phyloP scores from a whole-genome alignment of 2,113 vertebrate genomes.

The Grantiella picta region DNA sequence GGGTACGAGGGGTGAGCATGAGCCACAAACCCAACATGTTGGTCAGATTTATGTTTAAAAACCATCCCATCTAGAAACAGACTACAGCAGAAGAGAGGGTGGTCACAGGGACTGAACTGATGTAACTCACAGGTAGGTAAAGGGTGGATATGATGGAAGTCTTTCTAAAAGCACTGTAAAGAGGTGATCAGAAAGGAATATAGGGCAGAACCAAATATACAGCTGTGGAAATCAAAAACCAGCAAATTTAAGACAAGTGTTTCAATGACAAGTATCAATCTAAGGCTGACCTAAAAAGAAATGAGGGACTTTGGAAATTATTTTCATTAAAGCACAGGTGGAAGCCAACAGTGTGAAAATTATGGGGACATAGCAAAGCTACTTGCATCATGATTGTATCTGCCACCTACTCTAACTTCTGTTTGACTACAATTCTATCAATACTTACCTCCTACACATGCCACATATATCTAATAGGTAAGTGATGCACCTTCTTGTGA shows the following conservation, averaged over 20 bases:
- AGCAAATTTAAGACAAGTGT: background rate
- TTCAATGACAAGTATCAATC: background rate
- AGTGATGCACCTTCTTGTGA: background rate
- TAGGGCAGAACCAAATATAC: background rate
- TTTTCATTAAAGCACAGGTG: background rate
- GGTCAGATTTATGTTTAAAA: background rate
- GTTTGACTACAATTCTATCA: background rate
- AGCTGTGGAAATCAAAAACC: background rate
- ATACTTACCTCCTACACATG: background rate
- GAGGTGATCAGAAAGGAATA: background rate
- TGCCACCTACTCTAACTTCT: background rate
- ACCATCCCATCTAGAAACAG: background rate
- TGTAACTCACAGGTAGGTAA: background rate
- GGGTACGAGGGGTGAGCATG: background rate
- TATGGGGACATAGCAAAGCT: fast-evolving
- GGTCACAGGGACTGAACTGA: background rate
- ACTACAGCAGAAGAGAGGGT: background rate
- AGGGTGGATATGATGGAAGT: background rate
- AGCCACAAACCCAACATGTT: background rate
- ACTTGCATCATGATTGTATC: fast-evolving
- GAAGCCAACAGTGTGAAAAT: background rate
- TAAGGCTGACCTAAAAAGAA: background rate
- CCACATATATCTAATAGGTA: background rate
- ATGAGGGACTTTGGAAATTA: fast-evolving
- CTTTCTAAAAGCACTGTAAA: background rate